These are phyloP conservation scores for Thymelicus lineola DNA, from an alignment of 2,888 invertebrate genomes.

Conservation along the genomic window DNA sequence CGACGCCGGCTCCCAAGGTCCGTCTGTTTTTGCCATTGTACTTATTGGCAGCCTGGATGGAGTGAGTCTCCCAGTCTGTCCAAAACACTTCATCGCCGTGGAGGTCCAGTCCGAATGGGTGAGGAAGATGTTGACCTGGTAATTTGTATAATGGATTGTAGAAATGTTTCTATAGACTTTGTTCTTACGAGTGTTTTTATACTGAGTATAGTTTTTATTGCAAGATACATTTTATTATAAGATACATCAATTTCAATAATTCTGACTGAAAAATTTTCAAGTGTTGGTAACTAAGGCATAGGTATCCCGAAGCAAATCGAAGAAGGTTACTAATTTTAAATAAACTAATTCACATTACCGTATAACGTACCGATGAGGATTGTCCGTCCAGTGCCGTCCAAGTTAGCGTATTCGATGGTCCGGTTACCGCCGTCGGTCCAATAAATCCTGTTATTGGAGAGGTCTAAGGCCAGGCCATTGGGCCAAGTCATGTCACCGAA, in stretches of 20 bases:
- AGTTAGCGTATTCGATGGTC: slow-evolving; percentile 91
- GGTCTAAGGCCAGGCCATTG: slow-evolving; percentile 94
- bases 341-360: background rate
- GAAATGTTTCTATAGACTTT: background rate
- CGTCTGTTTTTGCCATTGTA: slow-evolving; percentile 88
- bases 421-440: slow-evolving; percentile 95
- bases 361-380: slow-evolving; percentile 84
- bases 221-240: no score
- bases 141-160: slow-evolving; percentile 13
- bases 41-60: slow-evolving; percentile 92
- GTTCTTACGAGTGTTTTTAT: background rate
- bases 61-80: slow-evolving; percentile 93
- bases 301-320: no score
- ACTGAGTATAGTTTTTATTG: no score
- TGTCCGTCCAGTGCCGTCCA: slow-evolving; percentile 90
- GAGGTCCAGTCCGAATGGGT: slow-evolving; percentile 93
- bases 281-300: no score
- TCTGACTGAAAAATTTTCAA: no score
- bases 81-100: slow-evolving; percentile 92
- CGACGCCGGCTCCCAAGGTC: slow-evolving; percentile 89
- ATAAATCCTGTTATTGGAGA: slow-evolving; percentile 89
- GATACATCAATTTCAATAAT: no score
- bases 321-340: background rate
- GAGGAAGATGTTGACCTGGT: slow-evolving; percentile 86
- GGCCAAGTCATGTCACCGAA: slow-evolving; percentile 91